Conservation (phyloP, 2,113 vertebrate genomes). For the Albula glossodonta region DNA sequence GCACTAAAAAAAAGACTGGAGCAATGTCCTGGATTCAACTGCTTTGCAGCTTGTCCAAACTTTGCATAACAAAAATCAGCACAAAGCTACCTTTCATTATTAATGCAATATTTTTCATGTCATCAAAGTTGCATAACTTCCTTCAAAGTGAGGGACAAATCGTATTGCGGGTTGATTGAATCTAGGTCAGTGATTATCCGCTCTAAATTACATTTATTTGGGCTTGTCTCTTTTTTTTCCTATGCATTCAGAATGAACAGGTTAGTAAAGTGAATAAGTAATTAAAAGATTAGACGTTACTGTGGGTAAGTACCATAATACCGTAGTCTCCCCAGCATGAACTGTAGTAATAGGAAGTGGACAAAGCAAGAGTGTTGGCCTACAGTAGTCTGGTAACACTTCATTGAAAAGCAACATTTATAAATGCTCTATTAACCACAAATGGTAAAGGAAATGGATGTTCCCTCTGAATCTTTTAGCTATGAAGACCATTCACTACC, state of each 20-base stretch:
- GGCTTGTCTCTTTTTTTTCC: constrained; percentile 76
- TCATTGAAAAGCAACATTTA: constrained; percentile 75
- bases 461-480: background rate
- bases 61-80: too few relatives aligned
- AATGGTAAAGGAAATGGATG: constrained; percentile 58
- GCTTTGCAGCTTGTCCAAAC: background rate
- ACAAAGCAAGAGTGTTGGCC: constrained; percentile 74
- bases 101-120: background rate
- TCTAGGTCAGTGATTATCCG: constrained; percentile 45
- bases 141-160: background rate
- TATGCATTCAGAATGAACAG: constrained; percentile 78
- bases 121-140: background rate
- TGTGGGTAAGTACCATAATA: constrained; percentile 74
- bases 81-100: background rate
- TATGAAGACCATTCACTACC: constrained; percentile 16
- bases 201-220: constrained; percentile 67
- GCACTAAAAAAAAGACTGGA: constrained; percentile 32
- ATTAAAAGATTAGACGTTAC: constrained; percentile 72
- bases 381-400: constrained; percentile 76
- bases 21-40: background rate
- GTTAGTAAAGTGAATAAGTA: constrained; percentile 75
- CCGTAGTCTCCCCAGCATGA: constrained; percentile 71
- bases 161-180: background rate
- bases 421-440: constrained; percentile 48
- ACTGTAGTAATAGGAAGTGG: constrained; percentile 60